A percentile compares a stretch with the other conserved stretches of the same genome.
Evolutionary conservation across 2,113 vertebrate species (phyloP).

Genomic region (Peucedramus taeniatus): DNA sequence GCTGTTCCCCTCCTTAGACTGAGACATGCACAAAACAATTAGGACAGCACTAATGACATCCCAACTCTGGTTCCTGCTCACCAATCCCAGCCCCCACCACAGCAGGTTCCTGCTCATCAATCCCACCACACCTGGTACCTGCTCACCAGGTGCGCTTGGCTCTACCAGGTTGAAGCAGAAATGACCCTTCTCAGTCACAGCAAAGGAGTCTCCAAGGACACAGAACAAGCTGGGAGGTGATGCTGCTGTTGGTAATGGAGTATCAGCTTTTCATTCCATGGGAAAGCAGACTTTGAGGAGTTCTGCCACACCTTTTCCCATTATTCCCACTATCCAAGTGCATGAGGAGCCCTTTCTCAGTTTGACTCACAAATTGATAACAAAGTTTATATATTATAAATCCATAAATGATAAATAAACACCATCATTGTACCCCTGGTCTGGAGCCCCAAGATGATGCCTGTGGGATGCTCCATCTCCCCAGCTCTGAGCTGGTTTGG

Average conservation of each 20-base stretch:
- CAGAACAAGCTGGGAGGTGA: neutral
- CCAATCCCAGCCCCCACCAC: neutral
- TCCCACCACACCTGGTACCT: neutral
- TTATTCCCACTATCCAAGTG: neutral
- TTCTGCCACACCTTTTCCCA: neutral
- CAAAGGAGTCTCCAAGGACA: neutral
- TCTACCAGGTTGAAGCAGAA: neutral
- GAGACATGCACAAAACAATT: neutral
- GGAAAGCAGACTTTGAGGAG: neutral
- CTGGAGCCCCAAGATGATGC: neutral
- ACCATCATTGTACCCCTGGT: neutral
- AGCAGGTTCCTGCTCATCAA: neutral
- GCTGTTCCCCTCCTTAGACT: neutral
- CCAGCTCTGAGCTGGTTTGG: rapidly evolving
- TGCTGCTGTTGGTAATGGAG: neutral
- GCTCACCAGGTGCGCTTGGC: neutral
- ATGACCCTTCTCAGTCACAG: neutral
- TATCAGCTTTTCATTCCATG: neutral
- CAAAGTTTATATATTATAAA: neutral
- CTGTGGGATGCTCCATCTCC: neutral
- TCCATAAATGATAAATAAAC: neutral
- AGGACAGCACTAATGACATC: neutral
- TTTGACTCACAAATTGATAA: neutral
- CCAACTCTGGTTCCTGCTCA: neutral
- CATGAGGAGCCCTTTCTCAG: neutral